Evolutionary conservation across 2,888 invertebrate genomes (phyloP).

Genomic region (Agrochola macilenta): DNA sequence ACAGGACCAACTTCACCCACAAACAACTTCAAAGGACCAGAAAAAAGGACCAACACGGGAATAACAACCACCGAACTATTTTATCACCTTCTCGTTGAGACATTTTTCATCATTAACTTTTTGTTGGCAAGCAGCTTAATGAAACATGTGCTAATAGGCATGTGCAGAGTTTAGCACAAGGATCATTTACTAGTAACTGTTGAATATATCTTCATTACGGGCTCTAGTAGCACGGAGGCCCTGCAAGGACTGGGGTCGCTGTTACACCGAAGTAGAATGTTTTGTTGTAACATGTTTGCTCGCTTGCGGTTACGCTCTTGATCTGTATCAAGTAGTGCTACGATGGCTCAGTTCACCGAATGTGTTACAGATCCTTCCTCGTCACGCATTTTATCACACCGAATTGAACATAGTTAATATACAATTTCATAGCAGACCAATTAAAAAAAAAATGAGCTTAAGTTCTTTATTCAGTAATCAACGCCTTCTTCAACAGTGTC

Average conservation of each 20-base stretch:
- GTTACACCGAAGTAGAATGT: constrained; percentile 73
- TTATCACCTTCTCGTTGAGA: constrained; percentile 43
- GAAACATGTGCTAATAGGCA: constrained; percentile 61
- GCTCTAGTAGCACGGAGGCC: constrained; percentile 54
- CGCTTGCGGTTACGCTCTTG: background rate
- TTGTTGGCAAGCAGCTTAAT: constrained; percentile 43
- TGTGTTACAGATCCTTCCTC: background rate
- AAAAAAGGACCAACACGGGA: constrained; percentile 36
- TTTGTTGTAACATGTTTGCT: background rate
- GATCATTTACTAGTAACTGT: constrained; percentile 60
- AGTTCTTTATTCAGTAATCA: background rate
- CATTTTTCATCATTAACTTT: constrained; percentile 61
- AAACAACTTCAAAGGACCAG: constrained; percentile 13
- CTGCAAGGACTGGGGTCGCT: constrained; percentile 60
- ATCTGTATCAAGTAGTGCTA: background rate
- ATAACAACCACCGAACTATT: constrained; percentile 37
- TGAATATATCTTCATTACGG: constrained; percentile 69
- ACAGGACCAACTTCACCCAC: too few relatives aligned
- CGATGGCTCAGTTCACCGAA: background rate
- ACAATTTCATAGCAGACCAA: fast-evolving
- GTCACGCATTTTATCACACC: background rate
- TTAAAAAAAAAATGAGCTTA: background rate
- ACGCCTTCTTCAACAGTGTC: background rate
- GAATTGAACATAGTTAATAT: background rate
- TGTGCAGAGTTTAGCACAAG: constrained; percentile 56